Conservation (phyloP, 2,797 vertebrate genomes). For the Pseudochaenichthys georgianus region DNA sequence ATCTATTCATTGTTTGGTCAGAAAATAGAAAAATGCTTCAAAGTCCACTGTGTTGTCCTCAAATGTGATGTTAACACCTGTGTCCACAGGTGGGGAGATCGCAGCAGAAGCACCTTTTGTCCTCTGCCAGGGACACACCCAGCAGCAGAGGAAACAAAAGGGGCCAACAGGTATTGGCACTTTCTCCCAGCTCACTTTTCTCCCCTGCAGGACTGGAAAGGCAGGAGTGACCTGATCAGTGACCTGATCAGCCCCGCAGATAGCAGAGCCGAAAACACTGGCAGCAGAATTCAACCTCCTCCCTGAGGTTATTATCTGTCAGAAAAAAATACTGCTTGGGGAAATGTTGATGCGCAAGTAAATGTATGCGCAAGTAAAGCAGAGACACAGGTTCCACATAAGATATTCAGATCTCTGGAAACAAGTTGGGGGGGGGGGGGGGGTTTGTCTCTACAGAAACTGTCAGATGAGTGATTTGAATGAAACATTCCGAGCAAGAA, state of each 20-base stretch:
- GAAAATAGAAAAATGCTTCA: too few species aligned
- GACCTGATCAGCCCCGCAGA: constrained; percentile 27
- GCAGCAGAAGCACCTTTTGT: constrained; percentile 13
- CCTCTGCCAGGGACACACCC: constrained; percentile 34
- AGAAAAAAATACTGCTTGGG: background rate
- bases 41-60: too few species aligned
- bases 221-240: constrained; percentile 46
- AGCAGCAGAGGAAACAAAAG: background rate
- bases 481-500: background rate
- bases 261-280: background rate
- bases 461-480: background rate
- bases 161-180: constrained; percentile 32
- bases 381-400: constrained; percentile 12
- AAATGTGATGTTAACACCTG: constrained; percentile 14
- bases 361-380: background rate
- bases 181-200: constrained; percentile 5
- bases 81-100: background rate
- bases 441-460: background rate
- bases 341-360: background rate
- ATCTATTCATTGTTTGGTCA: too few species aligned
- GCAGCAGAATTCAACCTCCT: background rate
- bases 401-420: background rate
- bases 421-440: background rate
- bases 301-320: background rate
- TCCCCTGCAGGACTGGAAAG: constrained; percentile 40